A percentile compares a stretch with the other conserved stretches of the same genome.
phyloP scores from a whole-genome alignment of 2,888 invertebrate species.

The Elysia crispata region DNA sequence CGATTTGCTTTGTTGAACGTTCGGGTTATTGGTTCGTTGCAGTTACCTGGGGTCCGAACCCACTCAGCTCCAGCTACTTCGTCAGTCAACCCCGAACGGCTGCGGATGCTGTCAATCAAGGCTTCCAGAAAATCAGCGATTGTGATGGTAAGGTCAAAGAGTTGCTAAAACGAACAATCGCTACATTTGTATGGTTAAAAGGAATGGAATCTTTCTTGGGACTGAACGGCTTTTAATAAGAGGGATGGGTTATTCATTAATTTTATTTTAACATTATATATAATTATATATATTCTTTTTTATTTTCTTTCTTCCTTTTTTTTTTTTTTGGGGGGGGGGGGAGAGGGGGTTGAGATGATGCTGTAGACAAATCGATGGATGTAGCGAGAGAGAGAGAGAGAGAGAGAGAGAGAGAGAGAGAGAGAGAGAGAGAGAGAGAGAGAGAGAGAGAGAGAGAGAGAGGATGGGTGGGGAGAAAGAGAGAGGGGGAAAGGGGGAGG shows the following conservation, averaged over 20 bases:
- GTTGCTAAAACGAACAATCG: too few species aligned
- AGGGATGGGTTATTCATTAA: too few species aligned
- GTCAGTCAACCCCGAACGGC: conserved; percentile 61
- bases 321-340: background rate
- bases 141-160: conserved; percentile 52
- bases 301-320: too few species aligned
- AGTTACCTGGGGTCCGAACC: conserved; percentile 67
- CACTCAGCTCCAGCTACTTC: conserved; percentile 54
- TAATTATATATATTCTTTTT: too few species aligned
- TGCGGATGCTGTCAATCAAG: conserved; percentile 54
- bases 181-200: too few species aligned
- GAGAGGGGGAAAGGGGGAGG: background rate
- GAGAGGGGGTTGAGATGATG: background rate
- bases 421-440: background rate
- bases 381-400: too few species aligned
- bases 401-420: background rate
- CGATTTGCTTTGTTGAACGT: too few species aligned
- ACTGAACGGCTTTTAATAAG: too few species aligned
- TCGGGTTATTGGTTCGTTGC: conserved; percentile 33
- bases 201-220: too few species aligned
- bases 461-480: too few species aligned
- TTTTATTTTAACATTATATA: too few species aligned
- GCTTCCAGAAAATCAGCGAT: conserved; percentile 53
- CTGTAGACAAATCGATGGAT: conserved; percentile 4
- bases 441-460: background rate